These are phyloP conservation scores for Geococcyx californianus DNA, from an alignment of 2,113 vertebrate genomes.

Conservation along the genomic window DNA sequence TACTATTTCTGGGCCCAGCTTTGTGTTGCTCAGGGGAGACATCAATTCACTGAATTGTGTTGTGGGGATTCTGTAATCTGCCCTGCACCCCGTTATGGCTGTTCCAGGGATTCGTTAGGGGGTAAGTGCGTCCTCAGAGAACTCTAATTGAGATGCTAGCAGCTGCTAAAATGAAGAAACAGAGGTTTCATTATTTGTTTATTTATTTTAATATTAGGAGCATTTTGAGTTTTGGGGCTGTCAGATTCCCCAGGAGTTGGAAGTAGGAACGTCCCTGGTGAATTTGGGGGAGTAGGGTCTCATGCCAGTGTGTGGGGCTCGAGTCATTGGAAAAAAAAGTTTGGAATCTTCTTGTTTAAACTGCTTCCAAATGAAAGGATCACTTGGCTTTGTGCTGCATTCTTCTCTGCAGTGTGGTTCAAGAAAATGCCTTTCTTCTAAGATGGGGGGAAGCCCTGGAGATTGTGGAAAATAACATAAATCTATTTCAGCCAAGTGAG, in stretches of 20 bases:
- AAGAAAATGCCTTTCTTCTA: conserved; percentile 50
- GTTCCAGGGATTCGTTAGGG: conserved; percentile 53
- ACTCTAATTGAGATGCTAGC: not conserved
- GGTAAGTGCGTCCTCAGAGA: not conserved
- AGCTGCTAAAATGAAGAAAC: not conserved
- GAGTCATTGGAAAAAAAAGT: not conserved
- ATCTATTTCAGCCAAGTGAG: not conserved
- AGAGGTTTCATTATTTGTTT: not conserved
- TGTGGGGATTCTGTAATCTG: conserved; percentile 45
- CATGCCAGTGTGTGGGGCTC: not conserved
- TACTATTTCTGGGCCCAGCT: not conserved
- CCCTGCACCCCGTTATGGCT: conserved; percentile 47
- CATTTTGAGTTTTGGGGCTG: not conserved
- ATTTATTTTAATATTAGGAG: conserved; percentile 14
- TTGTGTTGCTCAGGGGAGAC: conserved; percentile 33
- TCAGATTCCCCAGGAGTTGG: not conserved
- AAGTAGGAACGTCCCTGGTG: not conserved
- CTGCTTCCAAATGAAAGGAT: conserved; percentile 36
- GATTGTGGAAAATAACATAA: conserved; percentile 42
- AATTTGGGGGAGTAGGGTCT: not conserved
- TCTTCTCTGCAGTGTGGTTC: conserved; percentile 49
- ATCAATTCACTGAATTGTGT: not conserved
- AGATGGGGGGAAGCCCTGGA: conserved; percentile 12
- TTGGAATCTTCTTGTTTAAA: conserved; percentile 49
- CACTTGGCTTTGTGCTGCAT: conserved; percentile 43